Percentiles rank a stretch among this genome's conserved stretches.
Conservation (phyloP, 2,888 invertebrate species). For the Meteorus cinctellus region DNA sequence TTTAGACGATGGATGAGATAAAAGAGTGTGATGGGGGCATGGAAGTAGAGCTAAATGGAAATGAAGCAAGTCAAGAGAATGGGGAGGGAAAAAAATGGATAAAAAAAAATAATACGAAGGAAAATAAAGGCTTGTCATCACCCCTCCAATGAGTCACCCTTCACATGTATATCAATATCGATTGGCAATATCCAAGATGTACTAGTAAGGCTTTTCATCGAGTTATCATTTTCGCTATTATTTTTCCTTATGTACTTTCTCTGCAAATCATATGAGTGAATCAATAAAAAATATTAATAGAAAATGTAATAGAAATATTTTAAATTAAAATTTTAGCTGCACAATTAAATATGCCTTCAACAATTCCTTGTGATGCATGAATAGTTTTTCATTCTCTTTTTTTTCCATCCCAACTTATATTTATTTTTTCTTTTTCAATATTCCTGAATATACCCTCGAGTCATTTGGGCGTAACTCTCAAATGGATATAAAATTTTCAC, state of each 20-base stretch:
- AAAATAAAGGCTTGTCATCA: slow-evolving; percentile 63
- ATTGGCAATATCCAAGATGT: slow-evolving; percentile 52
- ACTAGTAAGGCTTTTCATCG: slow-evolving; percentile 47
- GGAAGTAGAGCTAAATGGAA: slow-evolving; percentile 37
- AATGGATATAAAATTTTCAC: slow-evolving; percentile 16
- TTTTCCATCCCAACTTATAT: background rate
- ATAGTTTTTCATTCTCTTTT: background rate
- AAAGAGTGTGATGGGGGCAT: slow-evolving; percentile 23
- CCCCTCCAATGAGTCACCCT: slow-evolving; percentile 70
- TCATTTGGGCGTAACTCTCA: background rate
- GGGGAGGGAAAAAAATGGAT: slow-evolving; percentile 37
- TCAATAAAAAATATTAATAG: slow-evolving; percentile 54
- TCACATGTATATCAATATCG: slow-evolving; percentile 55
- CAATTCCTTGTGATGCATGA: background rate
- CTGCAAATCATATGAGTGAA: too few relatives aligned
- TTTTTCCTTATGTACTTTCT: slow-evolving; percentile 45
- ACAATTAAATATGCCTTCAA: background rate
- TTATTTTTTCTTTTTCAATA: background rate
- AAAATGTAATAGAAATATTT: slow-evolving; percentile 57
- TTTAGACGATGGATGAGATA: slow-evolving; percentile 54
- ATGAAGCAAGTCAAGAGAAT: slow-evolving; percentile 37
- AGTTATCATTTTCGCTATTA: slow-evolving; percentile 33
- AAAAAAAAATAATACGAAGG: slow-evolving; percentile 16
- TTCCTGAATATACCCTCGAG: background rate
- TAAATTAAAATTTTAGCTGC: background rate